Conservation (phyloP, 2,797 vertebrate genomes). For the Cirrhinus mrigala region DNA sequence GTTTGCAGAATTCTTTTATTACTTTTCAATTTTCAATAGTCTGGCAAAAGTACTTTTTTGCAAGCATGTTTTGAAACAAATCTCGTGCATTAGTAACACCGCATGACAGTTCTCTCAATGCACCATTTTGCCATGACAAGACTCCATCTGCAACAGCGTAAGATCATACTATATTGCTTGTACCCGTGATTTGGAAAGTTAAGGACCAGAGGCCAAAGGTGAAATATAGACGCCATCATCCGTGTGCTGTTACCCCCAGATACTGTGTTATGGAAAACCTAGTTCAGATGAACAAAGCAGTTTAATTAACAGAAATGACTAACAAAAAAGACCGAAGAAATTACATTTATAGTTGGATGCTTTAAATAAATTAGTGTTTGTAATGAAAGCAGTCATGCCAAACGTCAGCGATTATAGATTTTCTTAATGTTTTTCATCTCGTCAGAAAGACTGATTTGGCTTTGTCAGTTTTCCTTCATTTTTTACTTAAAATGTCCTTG, state of each 20-base stretch:
- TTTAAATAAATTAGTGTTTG: background rate
- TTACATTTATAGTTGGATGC: conserved; percentile 20
- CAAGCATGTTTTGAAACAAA: conserved; percentile 14
- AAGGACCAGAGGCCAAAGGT: conserved; percentile 50
- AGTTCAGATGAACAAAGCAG: conserved; percentile 16
- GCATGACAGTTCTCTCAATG: background rate
- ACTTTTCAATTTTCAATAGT: background rate
- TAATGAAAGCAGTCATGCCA: background rate
- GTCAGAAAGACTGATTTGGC: background rate
- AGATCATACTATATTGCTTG: conserved; percentile 33
- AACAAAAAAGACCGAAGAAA: background rate
- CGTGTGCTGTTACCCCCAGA: background rate
- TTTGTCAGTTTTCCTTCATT: background rate
- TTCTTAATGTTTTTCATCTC: background rate
- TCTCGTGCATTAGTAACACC: too few species aligned
- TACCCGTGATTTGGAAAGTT: conserved; percentile 36
- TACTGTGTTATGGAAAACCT: conserved; percentile 3
- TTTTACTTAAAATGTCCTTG: conserved; percentile 18
- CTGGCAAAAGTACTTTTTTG: background rate
- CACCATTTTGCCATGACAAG: conserved; percentile 23
- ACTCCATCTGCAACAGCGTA: background rate
- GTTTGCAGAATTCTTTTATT: background rate
- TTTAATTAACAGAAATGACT: conserved; percentile 29
- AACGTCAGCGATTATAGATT: conserved; percentile 15
- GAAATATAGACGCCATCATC: conserved; percentile 23